Evolutionary conservation across 2,888 invertebrate genomes (phyloP).

Genomic region (Aspidiotus rigidus): DNA sequence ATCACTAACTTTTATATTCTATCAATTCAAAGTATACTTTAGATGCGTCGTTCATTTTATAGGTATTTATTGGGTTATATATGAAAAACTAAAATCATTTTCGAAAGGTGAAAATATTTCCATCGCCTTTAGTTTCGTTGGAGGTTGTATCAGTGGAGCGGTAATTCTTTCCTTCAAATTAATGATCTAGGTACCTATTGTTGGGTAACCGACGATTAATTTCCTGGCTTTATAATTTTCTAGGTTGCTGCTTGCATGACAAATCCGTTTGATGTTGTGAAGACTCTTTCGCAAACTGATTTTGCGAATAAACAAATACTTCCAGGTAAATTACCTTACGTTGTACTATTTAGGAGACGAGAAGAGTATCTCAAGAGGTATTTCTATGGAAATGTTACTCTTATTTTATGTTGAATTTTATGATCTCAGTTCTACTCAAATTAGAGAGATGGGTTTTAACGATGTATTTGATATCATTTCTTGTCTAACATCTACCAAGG

Average conservation of each 20-base stretch:
- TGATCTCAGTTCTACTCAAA: too few species aligned
- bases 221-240: slow-evolving; percentile 37
- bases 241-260: slow-evolving; percentile 85
- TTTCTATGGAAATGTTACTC: too few species aligned
- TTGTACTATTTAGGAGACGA: too few species aligned
- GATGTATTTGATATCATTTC: too few species aligned
- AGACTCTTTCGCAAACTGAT: slow-evolving; percentile 92
- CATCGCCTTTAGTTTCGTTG: slow-evolving; percentile 65
- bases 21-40: too few species aligned
- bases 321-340: slow-evolving; percentile 46
- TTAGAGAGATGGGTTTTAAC: too few species aligned
- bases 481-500: too few species aligned
- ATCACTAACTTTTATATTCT: too few species aligned
- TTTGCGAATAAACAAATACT: slow-evolving; percentile 74
- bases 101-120: slow-evolving; percentile 53
- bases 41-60: slow-evolving; percentile 48
- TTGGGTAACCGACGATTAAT: too few species aligned
- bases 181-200: background rate
- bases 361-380: too few species aligned
- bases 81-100: slow-evolving; percentile 62
- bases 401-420: too few species aligned
- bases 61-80: slow-evolving; percentile 89
- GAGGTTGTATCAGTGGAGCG: slow-evolving; percentile 72
- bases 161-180: slow-evolving; percentile 44
- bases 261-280: slow-evolving; percentile 95